Evolutionary conservation across 2,888 invertebrate species (phyloP), one percentile per base, ranked within the genome.

Genomic region (Thalpophila matura): DNA sequence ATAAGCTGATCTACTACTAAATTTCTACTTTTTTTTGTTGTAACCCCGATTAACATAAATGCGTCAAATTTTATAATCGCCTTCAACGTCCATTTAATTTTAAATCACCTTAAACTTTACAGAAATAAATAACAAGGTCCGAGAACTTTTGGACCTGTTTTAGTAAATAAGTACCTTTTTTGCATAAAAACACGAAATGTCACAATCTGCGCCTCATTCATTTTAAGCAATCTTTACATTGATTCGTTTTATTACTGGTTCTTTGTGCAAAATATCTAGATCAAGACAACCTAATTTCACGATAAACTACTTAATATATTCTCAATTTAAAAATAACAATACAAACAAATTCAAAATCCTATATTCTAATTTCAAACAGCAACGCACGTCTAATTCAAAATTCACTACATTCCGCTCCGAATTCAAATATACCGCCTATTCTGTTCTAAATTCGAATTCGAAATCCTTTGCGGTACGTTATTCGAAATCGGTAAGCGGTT

Each of bases 401-500:
- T 69, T 53, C 50, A 46, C 24, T 5, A 20, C 2, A 56, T 47
- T 55, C 54, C 40, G 43, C 20, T 57, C 38, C 33, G 37, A 71
- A 59, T 76, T 66, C 40, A 66, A 74, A 74, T 66, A 33, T 55
- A 40, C 45, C 65, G 54, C 54, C 50, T 59, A 64, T 63, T 60
- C 51, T 65, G 73, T 38, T 68, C 73, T 26, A 58, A 70, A 78
- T 68, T 56, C 56, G 56, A 77, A 81, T 79, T 80, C 66, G 77
- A 81, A 81, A 79, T 80, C 77, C 80, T 77, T 76, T 42, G 49
- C 69, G 75, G 83, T 85, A 82, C 85, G 80, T 83, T 82, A 87
- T 87, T 87, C 82, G 84, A 87, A 86, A 89, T 86, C 86, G 82
- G 85, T 84, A 80, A 84, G 76, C 79, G 80, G 77, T 76, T 79